phyloP scores from a whole-genome alignment of 1,140 invertebrate species.

The Drosophila subpulchrella region DNA sequence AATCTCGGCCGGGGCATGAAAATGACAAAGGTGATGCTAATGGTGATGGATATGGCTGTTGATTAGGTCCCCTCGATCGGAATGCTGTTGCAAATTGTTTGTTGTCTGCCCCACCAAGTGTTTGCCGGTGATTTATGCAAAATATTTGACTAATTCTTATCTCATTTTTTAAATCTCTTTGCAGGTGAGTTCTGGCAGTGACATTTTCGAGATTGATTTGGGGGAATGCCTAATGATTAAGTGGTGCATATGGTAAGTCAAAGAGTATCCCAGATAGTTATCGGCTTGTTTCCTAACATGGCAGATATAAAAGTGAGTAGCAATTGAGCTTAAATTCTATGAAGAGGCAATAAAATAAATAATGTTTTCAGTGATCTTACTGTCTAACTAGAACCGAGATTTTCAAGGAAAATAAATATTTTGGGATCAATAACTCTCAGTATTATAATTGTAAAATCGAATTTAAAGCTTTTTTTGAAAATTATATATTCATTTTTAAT shows the following conservation, averaged over 20 bases:
- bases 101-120: slow-evolving; percentile 2
- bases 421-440: no score
- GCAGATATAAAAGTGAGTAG: neutral
- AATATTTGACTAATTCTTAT: slow-evolving; percentile 50
- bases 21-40: slow-evolving; percentile 63
- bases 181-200: slow-evolving; percentile 48
- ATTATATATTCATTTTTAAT: no score
- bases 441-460: no score
- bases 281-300: neutral
- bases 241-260: slow-evolving; percentile 13
- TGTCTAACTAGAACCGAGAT: no score
- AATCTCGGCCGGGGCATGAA: slow-evolving; percentile 47
- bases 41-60: slow-evolving; percentile 43
- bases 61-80: slow-evolving; percentile 31
- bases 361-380: no score
- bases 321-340: neutral
- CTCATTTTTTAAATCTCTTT: slow-evolving; percentile 25
- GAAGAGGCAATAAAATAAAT: neutral
- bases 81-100: slow-evolving; percentile 48
- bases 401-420: no score
- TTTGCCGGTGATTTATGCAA: slow-evolving; percentile 29
- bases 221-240: neutral
- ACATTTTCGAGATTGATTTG: slow-evolving; percentile 23
- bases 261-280: neutral
- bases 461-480: no score